These are phyloP conservation scores for Mandrillus leucophaeus DNA, from an alignment of 2,113 vertebrate genomes.

Conservation along the genomic window DNA sequence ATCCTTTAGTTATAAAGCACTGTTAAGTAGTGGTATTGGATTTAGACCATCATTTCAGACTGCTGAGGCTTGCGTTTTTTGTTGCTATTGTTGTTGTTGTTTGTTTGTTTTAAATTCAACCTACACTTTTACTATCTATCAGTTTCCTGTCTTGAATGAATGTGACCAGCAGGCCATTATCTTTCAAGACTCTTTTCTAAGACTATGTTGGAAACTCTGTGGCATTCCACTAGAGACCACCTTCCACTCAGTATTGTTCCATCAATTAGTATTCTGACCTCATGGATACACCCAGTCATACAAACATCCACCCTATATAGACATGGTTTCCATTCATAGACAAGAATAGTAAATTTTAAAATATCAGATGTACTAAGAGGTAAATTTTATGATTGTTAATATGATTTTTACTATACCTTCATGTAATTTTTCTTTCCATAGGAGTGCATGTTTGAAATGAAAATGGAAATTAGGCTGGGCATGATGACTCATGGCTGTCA, in stretches of 20 bases:
- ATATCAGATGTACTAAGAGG: neutral
- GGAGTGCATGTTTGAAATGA: neutral
- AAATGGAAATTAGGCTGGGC: neutral
- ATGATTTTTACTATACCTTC: neutral
- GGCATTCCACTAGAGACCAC: accelerated
- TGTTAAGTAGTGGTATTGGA: neutral
- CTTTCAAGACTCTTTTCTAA: neutral
- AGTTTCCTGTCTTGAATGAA: neutral
- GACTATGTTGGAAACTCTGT: accelerated
- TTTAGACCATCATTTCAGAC: neutral
- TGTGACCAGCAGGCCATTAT: neutral
- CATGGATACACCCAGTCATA: too few relatives aligned
- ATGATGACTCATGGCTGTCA: too few relatives aligned
- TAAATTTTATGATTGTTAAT: neutral
- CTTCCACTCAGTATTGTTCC: accelerated
- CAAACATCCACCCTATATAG: accelerated
- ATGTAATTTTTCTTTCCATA: neutral
- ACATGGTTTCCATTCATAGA: neutral
- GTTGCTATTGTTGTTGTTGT: too few relatives aligned
- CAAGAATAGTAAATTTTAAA: neutral
- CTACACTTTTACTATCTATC: neutral
- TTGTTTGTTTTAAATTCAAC: neutral
- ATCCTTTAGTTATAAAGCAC: neutral
- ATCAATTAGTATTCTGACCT: accelerated
- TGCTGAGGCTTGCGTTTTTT: neutral